Conservation (phyloP, 2,113 vertebrate species). For the Sylvietta virens region DNA sequence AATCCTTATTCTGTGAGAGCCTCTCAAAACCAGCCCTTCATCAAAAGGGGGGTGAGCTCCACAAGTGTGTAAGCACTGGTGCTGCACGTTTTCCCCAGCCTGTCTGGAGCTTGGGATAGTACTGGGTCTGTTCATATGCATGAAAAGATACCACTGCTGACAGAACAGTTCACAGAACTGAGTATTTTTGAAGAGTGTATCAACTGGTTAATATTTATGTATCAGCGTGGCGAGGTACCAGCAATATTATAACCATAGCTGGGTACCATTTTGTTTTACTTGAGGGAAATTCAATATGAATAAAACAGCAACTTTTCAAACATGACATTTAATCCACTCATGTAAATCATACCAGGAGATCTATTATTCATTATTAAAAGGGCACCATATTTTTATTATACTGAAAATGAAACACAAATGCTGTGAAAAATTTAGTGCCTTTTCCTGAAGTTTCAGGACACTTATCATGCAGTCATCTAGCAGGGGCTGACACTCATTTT, state of each 20-base stretch:
- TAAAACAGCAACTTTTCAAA: constrained; percentile 92
- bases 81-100: accelerated
- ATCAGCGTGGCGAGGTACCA: constrained; percentile 40
- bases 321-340: constrained; percentile 90
- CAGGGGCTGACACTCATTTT: constrained; percentile 63
- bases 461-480: constrained; percentile 70
- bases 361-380: constrained; percentile 94
- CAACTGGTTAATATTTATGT: constrained; percentile 66
- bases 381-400: constrained; percentile 87
- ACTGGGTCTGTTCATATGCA: neutral
- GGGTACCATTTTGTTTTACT: constrained; percentile 79
- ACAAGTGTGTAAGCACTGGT: neutral
- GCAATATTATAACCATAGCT: constrained; percentile 72
- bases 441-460: constrained; percentile 76
- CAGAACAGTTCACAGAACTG: neutral
- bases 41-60: neutral
- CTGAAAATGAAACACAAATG: constrained; percentile 86
- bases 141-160: neutral
- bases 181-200: constrained; percentile 42
- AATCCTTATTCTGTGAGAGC: neutral
- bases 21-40: neutral
- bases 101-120: neutral
- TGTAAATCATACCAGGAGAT: constrained; percentile 88
- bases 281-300: constrained; percentile 83
- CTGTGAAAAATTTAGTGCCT: constrained; percentile 85